These are phyloP conservation scores for Euwallacea similis DNA, from an alignment of 1,140 invertebrate genomes.

Conservation along the genomic window DNA sequence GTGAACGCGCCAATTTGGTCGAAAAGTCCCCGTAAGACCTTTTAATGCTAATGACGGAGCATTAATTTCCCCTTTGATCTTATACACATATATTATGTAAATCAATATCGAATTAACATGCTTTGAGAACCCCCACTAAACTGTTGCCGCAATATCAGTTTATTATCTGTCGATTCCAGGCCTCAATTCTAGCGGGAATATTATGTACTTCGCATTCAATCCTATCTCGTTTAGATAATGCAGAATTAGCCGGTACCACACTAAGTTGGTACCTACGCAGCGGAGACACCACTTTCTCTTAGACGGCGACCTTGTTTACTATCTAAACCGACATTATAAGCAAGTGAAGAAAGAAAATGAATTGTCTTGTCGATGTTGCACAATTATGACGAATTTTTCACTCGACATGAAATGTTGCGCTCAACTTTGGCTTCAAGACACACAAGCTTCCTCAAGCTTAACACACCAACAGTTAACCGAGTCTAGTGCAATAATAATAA, in stretches of 20 bases:
- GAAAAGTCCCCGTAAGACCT: background rate
- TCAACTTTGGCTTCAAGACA: background rate
- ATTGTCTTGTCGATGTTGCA: background rate
- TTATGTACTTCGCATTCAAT: too few species aligned
- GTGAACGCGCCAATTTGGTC: background rate
- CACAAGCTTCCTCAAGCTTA: background rate
- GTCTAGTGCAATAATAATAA: constrained; percentile 17
- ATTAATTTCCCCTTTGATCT: constrained; percentile 1
- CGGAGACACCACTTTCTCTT: background rate
- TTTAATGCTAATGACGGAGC: background rate
- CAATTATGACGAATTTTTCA: background rate
- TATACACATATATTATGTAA: constrained; percentile 6
- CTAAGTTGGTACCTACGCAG: too few species aligned
- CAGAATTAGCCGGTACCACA: too few species aligned
- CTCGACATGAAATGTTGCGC: background rate
- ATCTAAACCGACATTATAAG: constrained; percentile 7
- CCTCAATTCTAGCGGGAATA: background rate
- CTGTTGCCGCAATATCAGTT: constrained; percentile 3
- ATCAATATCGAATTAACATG: constrained; percentile 4
- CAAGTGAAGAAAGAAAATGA: background rate
- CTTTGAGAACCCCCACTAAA: background rate
- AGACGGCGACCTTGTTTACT: constrained; percentile 4
- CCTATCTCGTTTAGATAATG: too few species aligned
- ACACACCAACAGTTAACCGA: constrained; percentile 12
- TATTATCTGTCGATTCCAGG: background rate